Percentiles rank a stretch among this genome's conserved stretches.
Evolutionary conservation across 1,140 invertebrate species (phyloP).

Genomic region (Drosophila bocqueti): DNA sequence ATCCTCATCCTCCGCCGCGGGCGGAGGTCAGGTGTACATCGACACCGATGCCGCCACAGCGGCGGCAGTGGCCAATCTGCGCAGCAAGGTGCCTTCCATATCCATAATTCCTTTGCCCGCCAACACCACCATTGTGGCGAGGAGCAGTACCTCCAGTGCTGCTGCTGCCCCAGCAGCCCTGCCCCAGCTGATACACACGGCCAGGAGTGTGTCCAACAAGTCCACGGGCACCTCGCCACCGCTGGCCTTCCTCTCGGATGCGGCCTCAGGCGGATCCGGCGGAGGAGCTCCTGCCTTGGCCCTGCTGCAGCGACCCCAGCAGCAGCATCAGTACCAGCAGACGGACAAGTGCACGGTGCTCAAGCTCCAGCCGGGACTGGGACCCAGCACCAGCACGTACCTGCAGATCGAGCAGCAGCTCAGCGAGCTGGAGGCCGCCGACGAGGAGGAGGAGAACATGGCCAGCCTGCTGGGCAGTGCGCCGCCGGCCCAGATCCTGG

Average conservation of each 20-base stretch:
- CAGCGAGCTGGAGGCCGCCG: constrained; percentile 66
- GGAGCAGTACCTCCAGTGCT: constrained; percentile 1
- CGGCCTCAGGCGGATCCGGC: neutral
- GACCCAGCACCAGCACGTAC: constrained; percentile 60
- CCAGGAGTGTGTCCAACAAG: constrained; percentile 73
- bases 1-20: neutral
- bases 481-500: constrained; percentile 58
- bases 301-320: constrained; percentile 57
- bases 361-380: constrained; percentile 53
- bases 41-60: constrained; percentile 74
- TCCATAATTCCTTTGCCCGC: constrained; percentile 82
- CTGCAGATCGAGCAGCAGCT: constrained; percentile 77
- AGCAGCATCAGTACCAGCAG: constrained; percentile 81
- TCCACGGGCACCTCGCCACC: constrained; percentile 79
- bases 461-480: constrained; percentile 62
- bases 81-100: constrained; percentile 81
- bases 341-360: constrained; percentile 82
- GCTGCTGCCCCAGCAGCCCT: constrained; percentile 4
- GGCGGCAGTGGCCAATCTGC: constrained; percentile 71
- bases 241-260: constrained; percentile 61
- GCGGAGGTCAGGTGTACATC: constrained; percentile 30
- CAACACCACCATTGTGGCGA: constrained; percentile 63
- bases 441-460: constrained; percentile 75
- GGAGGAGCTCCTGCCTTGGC: constrained; percentile 6
- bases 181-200: constrained; percentile 32